phyloP scores from a whole-genome alignment of 2,797 vertebrate genomes.

The Pygocentrus nattereri region DNA sequence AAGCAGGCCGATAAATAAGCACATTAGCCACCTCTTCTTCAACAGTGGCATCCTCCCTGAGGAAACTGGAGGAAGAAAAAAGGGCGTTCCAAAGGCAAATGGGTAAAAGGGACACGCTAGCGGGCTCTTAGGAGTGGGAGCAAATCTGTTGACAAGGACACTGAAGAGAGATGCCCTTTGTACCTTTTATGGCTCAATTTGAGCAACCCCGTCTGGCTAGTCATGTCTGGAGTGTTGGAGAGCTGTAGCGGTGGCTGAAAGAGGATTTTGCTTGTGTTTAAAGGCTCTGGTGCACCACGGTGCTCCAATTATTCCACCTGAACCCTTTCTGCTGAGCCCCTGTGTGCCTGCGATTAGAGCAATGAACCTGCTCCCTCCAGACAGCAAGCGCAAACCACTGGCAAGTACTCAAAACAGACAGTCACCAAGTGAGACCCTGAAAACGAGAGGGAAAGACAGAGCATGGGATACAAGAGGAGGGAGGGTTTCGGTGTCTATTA shows the following conservation, averaged over 20 bases:
- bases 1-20: constrained; percentile 52
- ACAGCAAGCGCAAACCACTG: constrained; percentile 42
- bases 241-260: constrained; percentile 5
- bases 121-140: constrained; percentile 36
- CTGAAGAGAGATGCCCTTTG: constrained; percentile 17
- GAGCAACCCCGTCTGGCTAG: constrained; percentile 18
- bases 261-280: constrained; percentile 20
- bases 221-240: constrained; percentile 13
- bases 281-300: constrained; percentile 20
- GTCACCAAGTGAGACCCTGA: constrained; percentile 26
- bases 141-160: constrained; percentile 28
- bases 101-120: constrained; percentile 45
- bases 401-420: constrained; percentile 34
- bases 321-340: constrained; percentile 39
- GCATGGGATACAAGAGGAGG: constrained; percentile 29
- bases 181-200: constrained; percentile 38
- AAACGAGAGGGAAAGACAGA: constrained; percentile 28
- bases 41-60: constrained; percentile 8
- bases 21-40: constrained; percentile 30
- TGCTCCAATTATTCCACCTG: constrained; percentile 35
- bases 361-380: constrained; percentile 39
- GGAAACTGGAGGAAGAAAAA: constrained; percentile 11
- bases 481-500: constrained; percentile 48
- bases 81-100: constrained; percentile 28
- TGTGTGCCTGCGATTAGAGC: constrained; percentile 39